Percentiles rank a stretch among this genome's conserved stretches.
Evolutionary conservation across 2,113 vertebrate genomes (phyloP).

Genomic region (Melanotaenia duboulayi): DNA sequence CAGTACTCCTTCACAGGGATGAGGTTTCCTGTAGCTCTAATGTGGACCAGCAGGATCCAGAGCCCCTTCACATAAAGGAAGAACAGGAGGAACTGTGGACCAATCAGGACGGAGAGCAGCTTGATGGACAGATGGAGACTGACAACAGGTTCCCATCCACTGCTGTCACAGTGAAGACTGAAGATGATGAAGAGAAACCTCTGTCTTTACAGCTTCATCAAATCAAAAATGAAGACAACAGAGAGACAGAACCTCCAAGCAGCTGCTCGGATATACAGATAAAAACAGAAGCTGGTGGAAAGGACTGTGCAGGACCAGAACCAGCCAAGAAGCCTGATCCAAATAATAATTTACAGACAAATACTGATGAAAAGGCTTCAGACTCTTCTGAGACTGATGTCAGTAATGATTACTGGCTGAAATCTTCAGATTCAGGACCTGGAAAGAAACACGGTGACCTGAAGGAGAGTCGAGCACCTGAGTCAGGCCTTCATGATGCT

Average conservation of each 20-base stretch:
- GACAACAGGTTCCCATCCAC: conserved; percentile 13
- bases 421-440: conserved; percentile 13
- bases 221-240: too few relatives aligned
- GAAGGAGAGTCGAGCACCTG: background rate
- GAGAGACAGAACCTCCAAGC: too few relatives aligned
- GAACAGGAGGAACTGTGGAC: conserved; percentile 7
- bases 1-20: background rate
- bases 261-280: too few relatives aligned
- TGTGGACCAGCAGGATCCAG: background rate
- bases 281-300: background rate
- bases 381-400: conserved; percentile 20
- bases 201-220: too few relatives aligned
- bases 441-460: conserved; percentile 6
- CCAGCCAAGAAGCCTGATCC: conserved; percentile 4
- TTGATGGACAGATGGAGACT: conserved; percentile 8
- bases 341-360: background rate
- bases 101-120: conserved; percentile 11
- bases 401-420: conserved; percentile 16
- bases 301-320: background rate
- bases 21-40: conserved; percentile 4
- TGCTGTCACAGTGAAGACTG: background rate
- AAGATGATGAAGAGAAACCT: too few relatives aligned
- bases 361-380: conserved; percentile 17
- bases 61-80: conserved; percentile 12
- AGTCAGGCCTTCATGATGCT: background rate